Percentiles rank a stretch among this genome's conserved stretches.
phyloP scores from a whole-genome alignment of 1,140 invertebrate genomes.

The Scaptodrosophila lebanonensis region DNA sequence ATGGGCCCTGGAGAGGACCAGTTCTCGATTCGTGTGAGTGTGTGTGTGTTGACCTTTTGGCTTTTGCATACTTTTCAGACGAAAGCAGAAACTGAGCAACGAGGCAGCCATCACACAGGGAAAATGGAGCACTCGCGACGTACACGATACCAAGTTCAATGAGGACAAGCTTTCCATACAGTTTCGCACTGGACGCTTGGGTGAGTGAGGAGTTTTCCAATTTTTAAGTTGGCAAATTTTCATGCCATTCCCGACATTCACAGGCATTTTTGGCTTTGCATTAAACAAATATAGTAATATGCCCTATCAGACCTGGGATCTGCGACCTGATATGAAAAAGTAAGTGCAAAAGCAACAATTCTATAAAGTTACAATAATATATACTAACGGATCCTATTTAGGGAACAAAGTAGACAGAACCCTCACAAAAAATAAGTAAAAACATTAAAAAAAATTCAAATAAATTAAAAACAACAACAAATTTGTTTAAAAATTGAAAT shows the following conservation, averaged over 20 bases:
- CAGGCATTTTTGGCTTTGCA: conserved; percentile 84
- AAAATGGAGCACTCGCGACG: conserved; percentile 85
- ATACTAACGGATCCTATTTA: no score
- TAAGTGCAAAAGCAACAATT: conserved; percentile 1
- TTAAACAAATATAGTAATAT: conserved; percentile 86
- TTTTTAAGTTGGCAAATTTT: not conserved
- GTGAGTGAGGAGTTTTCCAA: no score
- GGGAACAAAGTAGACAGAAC: no score
- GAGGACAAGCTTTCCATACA: conserved; percentile 87
- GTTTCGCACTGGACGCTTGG: conserved; percentile 85
- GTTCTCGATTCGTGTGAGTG: not conserved
- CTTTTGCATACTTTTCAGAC: conserved; percentile 21
- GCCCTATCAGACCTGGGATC: conserved; percentile 91
- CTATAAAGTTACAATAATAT: no score
- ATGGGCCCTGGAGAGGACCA: no score
- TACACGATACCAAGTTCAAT: conserved; percentile 90
- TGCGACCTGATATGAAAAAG: conserved; percentile 83
- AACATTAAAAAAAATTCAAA: no score
- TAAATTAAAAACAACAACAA: no score
- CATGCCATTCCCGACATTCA: no score
- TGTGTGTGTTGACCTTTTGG: not conserved
- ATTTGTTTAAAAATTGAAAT: no score
- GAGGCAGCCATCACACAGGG: conserved; percentile 61
- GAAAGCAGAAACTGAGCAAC: conserved; percentile 46
- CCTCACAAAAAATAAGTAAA: no score